A percentile compares a stretch with the other conserved stretches of the same genome.
These are phyloP conservation scores for Pseudochirops cupreus DNA, from an alignment of 2,797 vertebrate species.

Conservation along the genomic window DNA sequence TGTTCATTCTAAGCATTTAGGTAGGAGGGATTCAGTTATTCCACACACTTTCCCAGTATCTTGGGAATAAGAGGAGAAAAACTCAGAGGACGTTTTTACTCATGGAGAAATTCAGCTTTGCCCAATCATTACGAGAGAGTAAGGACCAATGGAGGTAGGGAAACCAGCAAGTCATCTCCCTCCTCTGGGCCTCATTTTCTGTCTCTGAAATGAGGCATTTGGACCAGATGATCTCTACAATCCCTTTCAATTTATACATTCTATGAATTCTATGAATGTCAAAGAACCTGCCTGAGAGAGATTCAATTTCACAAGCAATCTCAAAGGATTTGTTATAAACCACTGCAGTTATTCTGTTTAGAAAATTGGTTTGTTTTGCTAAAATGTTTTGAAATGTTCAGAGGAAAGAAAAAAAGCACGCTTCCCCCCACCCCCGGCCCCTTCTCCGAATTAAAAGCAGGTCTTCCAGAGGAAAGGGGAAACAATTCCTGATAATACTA, in stretches of 20 bases:
- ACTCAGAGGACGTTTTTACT: constrained; percentile 21
- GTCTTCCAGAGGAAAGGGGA: not conserved
- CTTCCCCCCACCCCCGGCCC: not conserved
- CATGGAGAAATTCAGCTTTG: not conserved
- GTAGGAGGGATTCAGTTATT: constrained; percentile 10
- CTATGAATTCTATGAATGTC: constrained; percentile 10
- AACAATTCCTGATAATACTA: not conserved
- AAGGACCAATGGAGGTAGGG: not conserved
- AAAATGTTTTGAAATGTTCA: constrained; percentile 29
- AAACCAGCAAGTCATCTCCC: not conserved
- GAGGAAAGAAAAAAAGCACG: not conserved
- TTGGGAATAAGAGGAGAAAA: constrained; percentile 17
- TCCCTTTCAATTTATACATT: not conserved
- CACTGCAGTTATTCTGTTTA: constrained; percentile 36
- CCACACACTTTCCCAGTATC: constrained; percentile 59
- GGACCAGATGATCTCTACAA: not conserved
- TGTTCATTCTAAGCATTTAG: not conserved
- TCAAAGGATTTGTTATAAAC: constrained; percentile 49
- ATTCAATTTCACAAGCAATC: constrained; percentile 35
- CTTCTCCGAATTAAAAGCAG: constrained; percentile 48
- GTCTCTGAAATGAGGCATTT: not conserved
- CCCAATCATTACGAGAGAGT: not conserved
- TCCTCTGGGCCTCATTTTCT: not conserved
- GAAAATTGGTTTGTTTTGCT: constrained; percentile 47
- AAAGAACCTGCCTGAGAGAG: constrained; percentile 18